Base-by-base conservation (phyloP, 2,113 vertebrate species). In the Mormyrus lacerda region DNA sequence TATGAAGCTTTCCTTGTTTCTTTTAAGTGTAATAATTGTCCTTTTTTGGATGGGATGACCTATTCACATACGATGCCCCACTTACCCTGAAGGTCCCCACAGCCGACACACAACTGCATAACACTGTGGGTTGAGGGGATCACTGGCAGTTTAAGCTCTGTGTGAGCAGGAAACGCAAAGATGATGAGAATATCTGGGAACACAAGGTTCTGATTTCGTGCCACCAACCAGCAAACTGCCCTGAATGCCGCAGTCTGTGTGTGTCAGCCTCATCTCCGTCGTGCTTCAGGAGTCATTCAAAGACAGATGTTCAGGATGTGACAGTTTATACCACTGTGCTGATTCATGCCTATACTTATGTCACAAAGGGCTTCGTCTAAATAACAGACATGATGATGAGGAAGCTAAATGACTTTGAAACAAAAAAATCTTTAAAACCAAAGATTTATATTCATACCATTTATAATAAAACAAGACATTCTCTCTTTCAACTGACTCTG, bases 281-380 rank as follows among this genome's bases (percentile, higher is more conserved):
- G 39, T n/a, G 11, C 35, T 55, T 90, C 48, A 53, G 55, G 7
- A 83, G 21, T 88, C n/a, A 87, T 15, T 50, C 48, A 35, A 42
- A 42, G 45, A 48, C 48, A 61, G 73, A 73, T 61, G 86, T 17
- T 15, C 55, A 27, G 86, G 53, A 90, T 83, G 87, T 90, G 69
- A 58, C 31, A 35, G 35, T 90, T 87, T 87, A 87, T 79, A 51
- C 24, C 35, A 53, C 82, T 85, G 76, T 61, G 24, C 21, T 89
- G 17, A 39, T 89, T 65, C 6, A 50, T 84, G 53, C 53, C 53
- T 55, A 82, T 73, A 84, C 73, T 88, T 44, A 0, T 42, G 19
- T 42, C 31, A 69, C n/a, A 69, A 27, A 31, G 61, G n/a, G 86
- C 15, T 42, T 58, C 24, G 87, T 9, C 17, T 53, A 65, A 44